Percentiles rank a stretch among this genome's conserved stretches.
Conservation (phyloP, 1,140 invertebrate species). For the Nebria ingens region DNA sequence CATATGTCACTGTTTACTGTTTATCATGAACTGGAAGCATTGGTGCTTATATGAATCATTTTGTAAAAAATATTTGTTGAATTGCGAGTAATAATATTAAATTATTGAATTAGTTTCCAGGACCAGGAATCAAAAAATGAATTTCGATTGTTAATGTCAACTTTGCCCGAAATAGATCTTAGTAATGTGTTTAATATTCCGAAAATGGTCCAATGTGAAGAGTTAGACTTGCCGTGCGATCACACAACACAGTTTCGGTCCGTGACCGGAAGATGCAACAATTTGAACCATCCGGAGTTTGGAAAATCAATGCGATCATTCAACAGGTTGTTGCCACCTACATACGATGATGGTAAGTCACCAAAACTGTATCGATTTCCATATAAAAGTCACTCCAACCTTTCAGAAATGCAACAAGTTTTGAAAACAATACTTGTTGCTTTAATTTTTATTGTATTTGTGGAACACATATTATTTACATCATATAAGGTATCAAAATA, state of each 20-base stretch:
- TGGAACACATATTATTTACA: too few relatives aligned
- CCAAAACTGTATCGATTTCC: too few relatives aligned
- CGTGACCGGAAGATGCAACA: conserved; percentile 51
- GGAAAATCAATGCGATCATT: conserved; percentile 42
- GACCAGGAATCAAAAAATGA: conserved; percentile 4
- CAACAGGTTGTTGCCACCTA: conserved; percentile 54
- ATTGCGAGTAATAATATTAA: conserved; percentile 27
- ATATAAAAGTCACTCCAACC: too few relatives aligned
- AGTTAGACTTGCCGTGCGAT: conserved; percentile 45
- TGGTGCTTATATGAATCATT: too few relatives aligned
- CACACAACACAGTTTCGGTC: conserved; percentile 45
- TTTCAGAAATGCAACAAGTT: too few relatives aligned
- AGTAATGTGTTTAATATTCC: conserved; percentile 28
- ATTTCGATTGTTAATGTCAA: neutral
- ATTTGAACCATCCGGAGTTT: conserved; percentile 39
- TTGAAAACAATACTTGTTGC: too few relatives aligned
- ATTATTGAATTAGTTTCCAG: conserved; percentile 33
- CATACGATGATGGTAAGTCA: conserved; percentile 59
- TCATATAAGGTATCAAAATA: too few relatives aligned
- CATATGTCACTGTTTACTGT: too few relatives aligned
- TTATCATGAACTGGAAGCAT: too few relatives aligned
- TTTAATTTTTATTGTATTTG: too few relatives aligned
- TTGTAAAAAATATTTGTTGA: neutral
- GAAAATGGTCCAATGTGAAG: conserved; percentile 38
- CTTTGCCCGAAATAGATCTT: conserved; percentile 2